phyloP scores from a whole-genome alignment of 2,113 vertebrate genomes.

The Campylomormyrus tamandua region DNA sequence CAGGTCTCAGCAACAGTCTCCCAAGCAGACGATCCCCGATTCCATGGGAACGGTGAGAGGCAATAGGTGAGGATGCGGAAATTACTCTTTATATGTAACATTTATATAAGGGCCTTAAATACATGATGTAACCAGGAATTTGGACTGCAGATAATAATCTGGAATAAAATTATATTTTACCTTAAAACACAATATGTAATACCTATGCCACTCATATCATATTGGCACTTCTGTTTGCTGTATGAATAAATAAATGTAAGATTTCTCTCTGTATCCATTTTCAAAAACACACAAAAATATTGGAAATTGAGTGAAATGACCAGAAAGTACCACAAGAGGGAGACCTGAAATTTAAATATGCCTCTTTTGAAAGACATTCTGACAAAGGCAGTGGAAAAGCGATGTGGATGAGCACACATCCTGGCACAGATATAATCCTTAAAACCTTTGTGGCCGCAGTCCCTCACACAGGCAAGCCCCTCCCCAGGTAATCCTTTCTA shows the following conservation, averaged over 20 bases:
- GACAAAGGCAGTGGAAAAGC: not conserved
- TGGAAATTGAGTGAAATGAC: not conserved
- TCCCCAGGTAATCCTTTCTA: constrained; percentile 6
- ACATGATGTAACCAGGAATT: not conserved
- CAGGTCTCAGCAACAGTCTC: constrained; percentile 51
- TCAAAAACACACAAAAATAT: not conserved
- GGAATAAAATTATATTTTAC: not conserved
- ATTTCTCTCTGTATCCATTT: not conserved
- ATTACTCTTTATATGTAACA: no score
- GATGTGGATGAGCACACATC: not conserved
- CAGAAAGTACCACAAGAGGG: not conserved
- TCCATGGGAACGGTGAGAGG: constrained; percentile 63
- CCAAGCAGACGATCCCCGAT: constrained; percentile 54
- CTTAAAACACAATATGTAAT: not conserved
- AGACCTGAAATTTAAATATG: not conserved
- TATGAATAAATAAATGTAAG: not conserved
- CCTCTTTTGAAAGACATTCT: not conserved
- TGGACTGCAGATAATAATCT: not conserved
- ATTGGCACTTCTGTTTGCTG: not conserved
- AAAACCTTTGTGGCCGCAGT: constrained; percentile 7
- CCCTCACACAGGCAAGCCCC: not conserved
- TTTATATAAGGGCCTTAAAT: not conserved
- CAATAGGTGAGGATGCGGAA: constrained; percentile 46
- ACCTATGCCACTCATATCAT: not conserved
- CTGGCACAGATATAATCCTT: constrained; percentile 7